A percentile compares a stretch with the other conserved stretches of the same genome.
phyloP scores from a whole-genome alignment of 2,797 vertebrate genomes.

The Gila robusta region DNA sequence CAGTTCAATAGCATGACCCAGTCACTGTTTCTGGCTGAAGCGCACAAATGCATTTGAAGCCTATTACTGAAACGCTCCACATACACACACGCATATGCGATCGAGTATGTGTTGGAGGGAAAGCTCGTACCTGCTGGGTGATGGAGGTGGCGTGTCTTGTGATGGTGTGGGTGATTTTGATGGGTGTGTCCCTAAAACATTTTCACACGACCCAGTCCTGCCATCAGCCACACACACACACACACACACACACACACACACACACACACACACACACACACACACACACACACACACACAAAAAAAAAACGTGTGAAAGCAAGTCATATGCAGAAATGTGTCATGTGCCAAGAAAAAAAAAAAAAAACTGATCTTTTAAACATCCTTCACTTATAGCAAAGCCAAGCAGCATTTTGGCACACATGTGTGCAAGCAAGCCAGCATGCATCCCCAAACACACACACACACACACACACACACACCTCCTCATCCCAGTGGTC shows the following conservation, averaged over 20 bases:
- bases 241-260: conserved; percentile 31
- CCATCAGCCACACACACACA: conserved; percentile 36
- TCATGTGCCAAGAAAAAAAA: conserved; percentile 4
- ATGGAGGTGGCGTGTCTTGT: conserved; percentile 82
- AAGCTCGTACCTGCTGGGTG: conserved; percentile 88
- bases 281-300: conserved; percentile 18
- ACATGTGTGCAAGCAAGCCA: conserved; percentile 32
- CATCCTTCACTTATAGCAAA: conserved; percentile 35
- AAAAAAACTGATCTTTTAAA: conserved; percentile 9
- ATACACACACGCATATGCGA: background rate
- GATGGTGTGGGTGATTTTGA: conserved; percentile 76
- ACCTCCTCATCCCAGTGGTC: conserved; percentile 83
- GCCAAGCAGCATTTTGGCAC: conserved; percentile 30
- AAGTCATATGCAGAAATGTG: conserved; percentile 45
- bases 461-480: conserved; percentile 53
- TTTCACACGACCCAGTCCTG: conserved; percentile 88
- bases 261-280: conserved; percentile 17
- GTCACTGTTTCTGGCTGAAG: background rate
- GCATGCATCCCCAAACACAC: conserved; percentile 24
- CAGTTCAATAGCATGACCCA: background rate
- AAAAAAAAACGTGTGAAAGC: conserved; percentile 36
- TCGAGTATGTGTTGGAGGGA: conserved; percentile 9
- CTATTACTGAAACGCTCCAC: background rate
- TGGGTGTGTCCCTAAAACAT: conserved; percentile 78
- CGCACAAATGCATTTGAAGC: conserved; percentile 8